Percentiles rank a stretch among this genome's conserved stretches.
Conservation (phyloP, 2,888 invertebrate genomes). For the Calliphora vomitoria region DNA sequence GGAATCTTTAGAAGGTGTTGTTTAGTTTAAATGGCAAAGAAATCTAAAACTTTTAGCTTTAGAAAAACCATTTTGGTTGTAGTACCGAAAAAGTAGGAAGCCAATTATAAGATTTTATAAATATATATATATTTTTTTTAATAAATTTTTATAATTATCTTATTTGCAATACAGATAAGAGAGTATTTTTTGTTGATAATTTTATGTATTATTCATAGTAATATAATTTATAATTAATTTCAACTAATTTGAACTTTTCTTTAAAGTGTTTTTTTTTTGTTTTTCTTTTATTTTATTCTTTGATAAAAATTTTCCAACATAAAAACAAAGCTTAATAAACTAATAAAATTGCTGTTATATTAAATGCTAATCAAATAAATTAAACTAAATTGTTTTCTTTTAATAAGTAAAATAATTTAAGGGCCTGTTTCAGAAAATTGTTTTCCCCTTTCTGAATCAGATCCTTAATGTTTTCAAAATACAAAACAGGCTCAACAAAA, state of each 20-base stretch:
- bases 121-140: no score
- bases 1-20: neutral
- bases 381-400: conserved; percentile 28
- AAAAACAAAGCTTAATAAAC: conserved; percentile 34
- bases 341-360: conserved; percentile 1
- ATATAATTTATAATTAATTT: conserved; percentile 40
- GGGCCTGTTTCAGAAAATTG: no score
- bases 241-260: conserved; percentile 77
- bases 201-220: neutral
- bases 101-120: neutral
- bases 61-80: neutral
- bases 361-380: conserved; percentile 59
- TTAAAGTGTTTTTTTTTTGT: conserved; percentile 52
- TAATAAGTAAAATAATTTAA: neutral
- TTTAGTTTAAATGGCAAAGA: neutral
- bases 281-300: conserved; percentile 36
- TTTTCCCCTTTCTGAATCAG: no score
- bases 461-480: neutral
- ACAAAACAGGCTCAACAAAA: neutral
- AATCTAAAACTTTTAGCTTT: neutral
- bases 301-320: conserved; percentile 35
- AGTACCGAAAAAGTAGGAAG: neutral
- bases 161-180: neutral
- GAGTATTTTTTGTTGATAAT: neutral
- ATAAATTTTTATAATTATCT: no score